Evolutionary conservation across 2,888 invertebrate genomes (phyloP).

Genomic region (Smittia aterrima): DNA sequence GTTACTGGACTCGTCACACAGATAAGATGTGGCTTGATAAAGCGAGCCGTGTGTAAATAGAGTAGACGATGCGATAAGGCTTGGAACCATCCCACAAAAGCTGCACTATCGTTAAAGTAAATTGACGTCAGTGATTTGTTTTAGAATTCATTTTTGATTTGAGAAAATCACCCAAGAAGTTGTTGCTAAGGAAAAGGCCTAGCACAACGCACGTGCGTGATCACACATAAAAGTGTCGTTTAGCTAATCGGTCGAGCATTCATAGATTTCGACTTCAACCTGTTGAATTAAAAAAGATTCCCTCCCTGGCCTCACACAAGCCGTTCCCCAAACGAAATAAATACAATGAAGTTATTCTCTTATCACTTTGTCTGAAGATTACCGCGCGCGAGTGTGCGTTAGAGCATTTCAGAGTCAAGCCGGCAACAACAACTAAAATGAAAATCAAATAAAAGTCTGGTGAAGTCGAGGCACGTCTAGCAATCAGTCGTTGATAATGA

Average conservation of each 20-base stretch:
- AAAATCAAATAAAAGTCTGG: constrained; percentile 30
- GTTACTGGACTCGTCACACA: background rate
- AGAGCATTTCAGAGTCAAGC: background rate
- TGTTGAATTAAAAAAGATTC: no score
- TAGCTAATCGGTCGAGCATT: no score
- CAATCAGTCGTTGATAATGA: constrained; percentile 21
- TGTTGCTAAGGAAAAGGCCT: no score
- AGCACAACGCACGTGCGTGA: no score
- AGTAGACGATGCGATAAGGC: background rate
- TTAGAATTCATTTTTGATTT: no score
- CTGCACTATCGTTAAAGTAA: background rate
- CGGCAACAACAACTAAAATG: constrained; percentile 14
- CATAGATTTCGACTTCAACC: no score
- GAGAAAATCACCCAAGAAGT: no score
- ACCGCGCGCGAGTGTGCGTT: background rate
- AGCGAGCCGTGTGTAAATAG: background rate
- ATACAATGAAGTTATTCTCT: background rate
- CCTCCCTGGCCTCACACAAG: no score
- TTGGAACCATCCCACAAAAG: constrained; percentile 1
- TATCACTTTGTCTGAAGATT: background rate
- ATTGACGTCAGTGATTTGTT: no score
- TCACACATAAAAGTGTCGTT: no score
- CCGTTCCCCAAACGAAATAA: no score
- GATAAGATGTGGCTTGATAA: background rate
- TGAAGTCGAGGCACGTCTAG: constrained; percentile 14